These are phyloP conservation scores for Darwinula stevensoni DNA, from an alignment of 2,888 invertebrate genomes.

Conservation along the genomic window DNA sequence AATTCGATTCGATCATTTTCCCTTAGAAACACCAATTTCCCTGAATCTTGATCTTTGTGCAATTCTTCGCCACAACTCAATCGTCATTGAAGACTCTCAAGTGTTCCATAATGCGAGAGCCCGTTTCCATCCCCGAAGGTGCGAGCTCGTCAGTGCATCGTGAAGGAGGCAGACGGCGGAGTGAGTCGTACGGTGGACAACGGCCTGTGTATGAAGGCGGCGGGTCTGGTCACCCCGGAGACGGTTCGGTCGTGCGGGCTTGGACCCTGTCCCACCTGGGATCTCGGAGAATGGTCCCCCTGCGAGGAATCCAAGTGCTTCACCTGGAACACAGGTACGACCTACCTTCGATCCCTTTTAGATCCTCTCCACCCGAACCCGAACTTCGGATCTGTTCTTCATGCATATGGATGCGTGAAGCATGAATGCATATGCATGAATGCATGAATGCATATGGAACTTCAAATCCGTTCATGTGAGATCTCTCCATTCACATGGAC, in stretches of 20 bases:
- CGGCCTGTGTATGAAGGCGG: conserved; percentile 30
- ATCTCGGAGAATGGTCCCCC: conserved; percentile 32
- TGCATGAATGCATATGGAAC: no score
- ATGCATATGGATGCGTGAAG: no score
- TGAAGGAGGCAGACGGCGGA: conserved; percentile 23
- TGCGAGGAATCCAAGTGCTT: conserved; percentile 44
- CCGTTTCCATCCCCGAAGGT: conserved; percentile 24
- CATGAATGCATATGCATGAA: no score
- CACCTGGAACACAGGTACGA: conserved; percentile 31
- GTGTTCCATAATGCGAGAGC: no score
- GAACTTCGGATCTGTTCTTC: no score
- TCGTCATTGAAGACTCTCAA: no score
- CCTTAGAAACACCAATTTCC: no score
- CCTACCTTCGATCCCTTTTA: neutral
- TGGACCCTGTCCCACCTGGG: conserved; percentile 41
- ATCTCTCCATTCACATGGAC: no score
- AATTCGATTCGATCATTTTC: no score
- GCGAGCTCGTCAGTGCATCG: conserved; percentile 39
- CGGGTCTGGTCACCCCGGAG: conserved; percentile 26
- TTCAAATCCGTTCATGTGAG: no score
- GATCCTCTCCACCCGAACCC: neutral
- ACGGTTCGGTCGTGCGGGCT: conserved; percentile 32
- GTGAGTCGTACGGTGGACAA: conserved; percentile 27
- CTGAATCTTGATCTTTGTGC: no score
- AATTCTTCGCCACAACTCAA: no score